A percentile compares a stretch with the other conserved stretches of the same genome.
Conservation (phyloP, 2,113 vertebrate species). For the Thermophis baileyi region DNA sequence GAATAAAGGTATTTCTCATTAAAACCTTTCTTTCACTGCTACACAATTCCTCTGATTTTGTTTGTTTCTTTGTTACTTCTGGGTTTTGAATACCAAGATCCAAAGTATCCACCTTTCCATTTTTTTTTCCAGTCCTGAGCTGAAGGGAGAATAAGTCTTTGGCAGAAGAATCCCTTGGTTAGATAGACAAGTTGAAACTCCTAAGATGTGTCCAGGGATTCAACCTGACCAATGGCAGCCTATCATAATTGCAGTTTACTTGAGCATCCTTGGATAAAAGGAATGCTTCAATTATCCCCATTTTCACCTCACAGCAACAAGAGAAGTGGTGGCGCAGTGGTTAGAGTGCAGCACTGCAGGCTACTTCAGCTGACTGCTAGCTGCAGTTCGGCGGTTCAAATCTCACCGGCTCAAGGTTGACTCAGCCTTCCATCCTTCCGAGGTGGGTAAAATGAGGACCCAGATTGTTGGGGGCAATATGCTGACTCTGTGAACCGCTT, state of each 20-base stretch:
- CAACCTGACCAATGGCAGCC: not conserved
- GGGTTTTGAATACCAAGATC: not conserved
- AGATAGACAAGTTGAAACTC: not conserved
- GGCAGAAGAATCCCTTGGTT: not conserved
- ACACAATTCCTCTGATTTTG: not conserved
- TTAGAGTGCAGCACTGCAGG: too few relatives aligned
- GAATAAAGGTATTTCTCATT: not conserved
- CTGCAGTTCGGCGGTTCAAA: too few relatives aligned
- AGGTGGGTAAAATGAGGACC: too few relatives aligned
- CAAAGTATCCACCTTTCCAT: not conserved
- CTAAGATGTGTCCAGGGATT: not conserved
- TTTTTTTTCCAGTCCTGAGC: not conserved
- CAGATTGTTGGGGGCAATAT: too few relatives aligned
- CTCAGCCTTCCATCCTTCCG: too few relatives aligned
- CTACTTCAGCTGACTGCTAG: too few relatives aligned
- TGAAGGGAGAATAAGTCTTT: not conserved
- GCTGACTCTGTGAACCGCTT: too few relatives aligned
- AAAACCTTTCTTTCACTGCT: not conserved
- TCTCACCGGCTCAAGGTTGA: too few relatives aligned
- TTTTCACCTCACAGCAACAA: not conserved
- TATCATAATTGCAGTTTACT: not conserved
- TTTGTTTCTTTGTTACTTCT: not conserved
- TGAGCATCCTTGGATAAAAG: not conserved
- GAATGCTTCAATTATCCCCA: not conserved
- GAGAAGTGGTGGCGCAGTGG: too few relatives aligned